These are phyloP conservation scores for Pangasius larnaudii DNA, from an alignment of 2,797 vertebrate species.

Conservation along the genomic window DNA sequence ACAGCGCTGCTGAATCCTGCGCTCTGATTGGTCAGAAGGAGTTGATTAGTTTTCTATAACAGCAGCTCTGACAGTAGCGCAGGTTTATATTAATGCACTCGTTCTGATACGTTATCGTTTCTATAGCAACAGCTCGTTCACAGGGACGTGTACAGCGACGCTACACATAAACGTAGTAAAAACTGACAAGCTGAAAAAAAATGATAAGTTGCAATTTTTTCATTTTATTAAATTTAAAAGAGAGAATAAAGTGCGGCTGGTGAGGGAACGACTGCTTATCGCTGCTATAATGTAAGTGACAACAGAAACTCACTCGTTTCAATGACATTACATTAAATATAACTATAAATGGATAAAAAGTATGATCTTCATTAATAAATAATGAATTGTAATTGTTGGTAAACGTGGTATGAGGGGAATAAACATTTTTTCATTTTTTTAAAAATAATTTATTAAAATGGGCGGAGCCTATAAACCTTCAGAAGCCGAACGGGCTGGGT, in stretches of 20 bases:
- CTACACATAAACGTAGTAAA: too few relatives aligned
- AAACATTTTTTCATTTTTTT: too few relatives aligned
- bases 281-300: neutral
- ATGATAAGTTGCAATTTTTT: too few relatives aligned
- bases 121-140: neutral
- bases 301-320: neutral
- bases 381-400: neutral
- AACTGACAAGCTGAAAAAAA: too few relatives aligned
- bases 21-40: neutral
- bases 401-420: neutral
- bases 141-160: neutral
- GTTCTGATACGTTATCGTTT: neutral
- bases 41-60: neutral
- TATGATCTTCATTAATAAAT: neutral
- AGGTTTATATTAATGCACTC: neutral
- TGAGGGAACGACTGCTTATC: neutral
- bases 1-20: neutral
- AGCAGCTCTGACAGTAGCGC: neutral
- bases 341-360: neutral
- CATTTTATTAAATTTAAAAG: too few relatives aligned
- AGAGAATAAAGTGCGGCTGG: too few relatives aligned
- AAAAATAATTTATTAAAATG: neutral
- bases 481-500: neutral
- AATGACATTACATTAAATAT: neutral
- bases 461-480: neutral